Evolutionary conservation across 2,113 vertebrate species (phyloP).

Genomic region (Cochlearius cochlearius): DNA sequence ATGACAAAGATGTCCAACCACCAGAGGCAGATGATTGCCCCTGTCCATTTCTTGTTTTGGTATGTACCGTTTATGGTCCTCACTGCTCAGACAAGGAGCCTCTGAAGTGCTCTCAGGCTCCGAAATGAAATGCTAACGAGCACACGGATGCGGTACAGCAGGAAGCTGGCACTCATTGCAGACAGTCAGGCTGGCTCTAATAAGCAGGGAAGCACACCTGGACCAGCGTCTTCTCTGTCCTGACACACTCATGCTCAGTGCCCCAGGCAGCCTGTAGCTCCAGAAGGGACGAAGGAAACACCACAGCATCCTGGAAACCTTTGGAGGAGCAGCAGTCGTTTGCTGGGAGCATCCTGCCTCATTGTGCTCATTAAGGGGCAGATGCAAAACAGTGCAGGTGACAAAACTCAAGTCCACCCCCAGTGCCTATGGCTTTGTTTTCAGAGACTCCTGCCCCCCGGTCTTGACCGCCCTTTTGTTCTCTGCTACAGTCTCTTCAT

Average conservation of each 20-base stretch:
- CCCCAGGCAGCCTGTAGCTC: neutral
- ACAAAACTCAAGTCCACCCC: neutral
- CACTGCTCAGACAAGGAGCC: neutral
- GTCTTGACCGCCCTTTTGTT: neutral
- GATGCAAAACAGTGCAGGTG: neutral
- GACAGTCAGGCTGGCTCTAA: neutral
- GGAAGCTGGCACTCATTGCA: neutral
- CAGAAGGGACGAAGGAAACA: neutral
- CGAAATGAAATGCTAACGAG: constrained; percentile 7
- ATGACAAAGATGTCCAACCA: neutral
- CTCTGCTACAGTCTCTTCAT: neutral
- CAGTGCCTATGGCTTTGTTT: neutral
- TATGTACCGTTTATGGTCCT: neutral
- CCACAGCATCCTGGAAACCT: neutral
- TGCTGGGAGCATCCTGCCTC: neutral
- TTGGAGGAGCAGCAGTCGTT: neutral
- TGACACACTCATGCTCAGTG: neutral
- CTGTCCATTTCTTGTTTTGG: neutral
- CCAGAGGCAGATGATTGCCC: neutral
- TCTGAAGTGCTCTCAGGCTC: neutral
- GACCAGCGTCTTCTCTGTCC: neutral
- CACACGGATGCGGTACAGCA: neutral
- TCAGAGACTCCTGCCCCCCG: neutral
- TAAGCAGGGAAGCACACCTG: neutral
- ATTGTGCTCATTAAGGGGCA: neutral